A percentile compares a stretch with the other conserved stretches of the same genome.
Conservation (phyloP, 2,113 vertebrate species). For the Phalacrocorax aristotelis region DNA sequence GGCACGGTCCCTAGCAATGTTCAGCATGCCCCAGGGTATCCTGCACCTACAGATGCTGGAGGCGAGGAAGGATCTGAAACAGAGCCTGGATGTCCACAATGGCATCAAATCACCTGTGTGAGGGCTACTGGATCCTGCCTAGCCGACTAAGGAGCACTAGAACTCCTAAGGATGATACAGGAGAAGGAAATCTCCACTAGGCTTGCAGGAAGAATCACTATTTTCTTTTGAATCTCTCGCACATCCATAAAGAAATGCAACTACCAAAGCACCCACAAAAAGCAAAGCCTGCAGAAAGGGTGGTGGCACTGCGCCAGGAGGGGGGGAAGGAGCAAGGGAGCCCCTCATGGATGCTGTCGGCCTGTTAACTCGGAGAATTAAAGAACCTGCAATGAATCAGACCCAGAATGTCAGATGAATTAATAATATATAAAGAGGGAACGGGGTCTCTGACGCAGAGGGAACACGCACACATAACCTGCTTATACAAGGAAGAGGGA, state of each 20-base stretch:
- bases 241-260: background rate
- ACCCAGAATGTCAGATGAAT: background rate
- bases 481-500: background rate
- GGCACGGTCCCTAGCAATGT: rapidly evolving
- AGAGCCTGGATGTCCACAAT: background rate
- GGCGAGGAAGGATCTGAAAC: background rate
- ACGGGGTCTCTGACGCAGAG: background rate
- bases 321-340: background rate
- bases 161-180: background rate
- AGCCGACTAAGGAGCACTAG: background rate
- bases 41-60: background rate
- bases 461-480: background rate
- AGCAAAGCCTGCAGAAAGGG: background rate
- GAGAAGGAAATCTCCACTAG: background rate
- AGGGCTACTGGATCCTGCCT: background rate
- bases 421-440: background rate
- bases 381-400: background rate
- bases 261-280: background rate
- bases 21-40: background rate
- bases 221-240: background rate
- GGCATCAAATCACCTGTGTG: background rate
- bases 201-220: background rate
- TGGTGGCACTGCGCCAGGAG: background rate
- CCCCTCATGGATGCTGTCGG: rapidly evolving
- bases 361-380: background rate